These are phyloP conservation scores for Babylonia areolata DNA, from an alignment of 1,140 invertebrate species.

Conservation along the genomic window DNA sequence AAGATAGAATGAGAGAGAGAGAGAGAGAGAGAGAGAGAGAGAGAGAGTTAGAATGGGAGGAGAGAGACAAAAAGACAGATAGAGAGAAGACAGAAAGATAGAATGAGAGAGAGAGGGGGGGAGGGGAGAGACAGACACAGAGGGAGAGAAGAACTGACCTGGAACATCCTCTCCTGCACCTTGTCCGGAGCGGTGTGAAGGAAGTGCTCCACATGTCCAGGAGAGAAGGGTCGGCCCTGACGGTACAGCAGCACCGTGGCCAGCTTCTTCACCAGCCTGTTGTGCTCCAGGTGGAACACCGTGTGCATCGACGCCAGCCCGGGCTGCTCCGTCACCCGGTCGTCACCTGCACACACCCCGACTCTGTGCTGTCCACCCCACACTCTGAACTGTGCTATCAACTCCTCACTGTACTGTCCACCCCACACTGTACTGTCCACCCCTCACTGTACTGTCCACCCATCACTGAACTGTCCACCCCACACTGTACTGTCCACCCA, in stretches of 20 bases:
- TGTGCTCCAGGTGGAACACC: slow-evolving; percentile 96
- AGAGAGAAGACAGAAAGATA: no score
- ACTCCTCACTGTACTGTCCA: no score
- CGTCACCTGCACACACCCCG: slow-evolving; percentile 86
- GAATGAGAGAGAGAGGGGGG: no score
- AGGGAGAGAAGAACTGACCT: slow-evolving; percentile 12
- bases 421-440: no score
- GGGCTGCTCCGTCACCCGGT: slow-evolving; percentile 88
- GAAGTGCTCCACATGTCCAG: neutral
- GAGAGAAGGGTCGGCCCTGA: neutral
- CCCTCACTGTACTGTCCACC: no score
- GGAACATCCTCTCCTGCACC: slow-evolving; percentile 31
- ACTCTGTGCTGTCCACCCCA: no score
- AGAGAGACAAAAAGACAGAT: no score
- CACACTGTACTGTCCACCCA: no score
- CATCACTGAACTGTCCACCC: no score
- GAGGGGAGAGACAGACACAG: neutral
- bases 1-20: neutral
- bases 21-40: no score
- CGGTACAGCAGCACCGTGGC: slow-evolving; percentile 59
- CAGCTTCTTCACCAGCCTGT: slow-evolving; percentile 89
- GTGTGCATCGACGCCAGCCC: slow-evolving; percentile 97
- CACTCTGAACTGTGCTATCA: no score
- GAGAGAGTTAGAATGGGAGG: no score
- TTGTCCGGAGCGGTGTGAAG: neutral